Evolutionary conservation across 2,888 invertebrate genomes (phyloP).

Genomic region (Digitonthophagus gazella): DNA sequence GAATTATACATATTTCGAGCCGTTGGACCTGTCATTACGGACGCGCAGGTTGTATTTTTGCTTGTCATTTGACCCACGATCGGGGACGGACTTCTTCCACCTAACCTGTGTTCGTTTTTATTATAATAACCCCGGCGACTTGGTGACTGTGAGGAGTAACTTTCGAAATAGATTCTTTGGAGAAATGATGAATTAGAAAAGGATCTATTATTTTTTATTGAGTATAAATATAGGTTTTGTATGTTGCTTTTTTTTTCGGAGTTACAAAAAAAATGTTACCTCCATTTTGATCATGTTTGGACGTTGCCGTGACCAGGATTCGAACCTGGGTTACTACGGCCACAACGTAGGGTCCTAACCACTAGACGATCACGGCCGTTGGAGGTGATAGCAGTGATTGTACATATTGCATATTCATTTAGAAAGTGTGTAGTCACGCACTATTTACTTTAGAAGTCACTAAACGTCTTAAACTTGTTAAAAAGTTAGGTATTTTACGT

Average conservation of each 20-base stretch:
- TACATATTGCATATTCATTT: too few species aligned
- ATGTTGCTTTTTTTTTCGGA: not conserved
- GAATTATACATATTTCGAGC: slow-evolving; percentile 12
- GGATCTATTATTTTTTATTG: not conserved
- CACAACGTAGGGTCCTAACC: slow-evolving; percentile 76
- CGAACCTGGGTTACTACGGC: slow-evolving; percentile 77
- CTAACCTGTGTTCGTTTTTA: slow-evolving; percentile 14
- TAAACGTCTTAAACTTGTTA: too few species aligned
- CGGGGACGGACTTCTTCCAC: slow-evolving; percentile 7
- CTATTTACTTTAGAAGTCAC: too few species aligned
- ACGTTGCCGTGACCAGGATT: slow-evolving; percentile 73
- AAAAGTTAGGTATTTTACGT: too few species aligned
- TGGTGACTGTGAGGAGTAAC: not conserved
- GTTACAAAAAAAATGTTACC: too few species aligned
- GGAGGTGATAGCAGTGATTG: too few species aligned
- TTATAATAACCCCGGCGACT: slow-evolving; percentile 3
- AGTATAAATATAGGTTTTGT: not conserved
- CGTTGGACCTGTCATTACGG: not conserved
- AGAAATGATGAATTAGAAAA: not conserved
- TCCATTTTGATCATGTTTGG: too few species aligned
- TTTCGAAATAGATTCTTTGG: not conserved
- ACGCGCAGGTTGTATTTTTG: slow-evolving; percentile 8
- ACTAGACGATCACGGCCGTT: slow-evolving; percentile 69
- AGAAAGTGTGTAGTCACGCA: too few species aligned
- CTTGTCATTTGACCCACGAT: slow-evolving; percentile 10